phyloP scores from a whole-genome alignment of 2,113 vertebrate genomes.

The Motacilla tschutschensis region DNA sequence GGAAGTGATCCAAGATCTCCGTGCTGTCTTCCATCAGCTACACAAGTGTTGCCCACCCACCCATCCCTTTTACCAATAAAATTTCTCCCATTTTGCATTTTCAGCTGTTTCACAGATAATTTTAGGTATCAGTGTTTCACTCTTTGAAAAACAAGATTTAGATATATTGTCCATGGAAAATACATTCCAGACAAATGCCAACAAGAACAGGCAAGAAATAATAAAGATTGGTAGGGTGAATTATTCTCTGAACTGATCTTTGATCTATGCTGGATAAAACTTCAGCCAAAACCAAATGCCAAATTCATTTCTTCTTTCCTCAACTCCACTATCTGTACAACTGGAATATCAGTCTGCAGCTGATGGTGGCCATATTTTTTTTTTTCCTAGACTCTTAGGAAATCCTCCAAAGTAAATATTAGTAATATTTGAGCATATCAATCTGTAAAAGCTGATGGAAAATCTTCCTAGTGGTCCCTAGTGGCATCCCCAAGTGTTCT shows the following conservation, averaged over 20 bases:
- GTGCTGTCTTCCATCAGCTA: neutral
- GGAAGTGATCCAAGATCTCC: accelerated
- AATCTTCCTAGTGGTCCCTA: neutral
- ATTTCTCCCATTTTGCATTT: neutral
- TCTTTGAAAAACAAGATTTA: neutral
- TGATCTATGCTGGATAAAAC: neutral
- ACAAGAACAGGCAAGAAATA: neutral
- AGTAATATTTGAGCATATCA: neutral
- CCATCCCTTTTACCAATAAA: neutral
- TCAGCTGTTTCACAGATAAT: neutral
- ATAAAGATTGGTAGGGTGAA: neutral
- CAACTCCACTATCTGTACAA: neutral
- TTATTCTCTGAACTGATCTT: neutral
- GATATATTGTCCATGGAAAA: neutral
- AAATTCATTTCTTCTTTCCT: neutral
- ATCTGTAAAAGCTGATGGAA: neutral
- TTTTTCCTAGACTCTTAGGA: neutral
- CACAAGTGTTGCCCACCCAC: neutral
- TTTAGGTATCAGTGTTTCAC: neutral
- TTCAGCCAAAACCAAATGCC: neutral
- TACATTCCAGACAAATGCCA: neutral
- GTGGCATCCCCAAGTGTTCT: neutral
- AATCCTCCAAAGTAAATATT: neutral
- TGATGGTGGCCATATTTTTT: neutral
- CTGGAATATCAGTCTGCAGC: neutral